Conservation (phyloP, 2,797 vertebrate species). For the Spatula versicolor region DNA sequence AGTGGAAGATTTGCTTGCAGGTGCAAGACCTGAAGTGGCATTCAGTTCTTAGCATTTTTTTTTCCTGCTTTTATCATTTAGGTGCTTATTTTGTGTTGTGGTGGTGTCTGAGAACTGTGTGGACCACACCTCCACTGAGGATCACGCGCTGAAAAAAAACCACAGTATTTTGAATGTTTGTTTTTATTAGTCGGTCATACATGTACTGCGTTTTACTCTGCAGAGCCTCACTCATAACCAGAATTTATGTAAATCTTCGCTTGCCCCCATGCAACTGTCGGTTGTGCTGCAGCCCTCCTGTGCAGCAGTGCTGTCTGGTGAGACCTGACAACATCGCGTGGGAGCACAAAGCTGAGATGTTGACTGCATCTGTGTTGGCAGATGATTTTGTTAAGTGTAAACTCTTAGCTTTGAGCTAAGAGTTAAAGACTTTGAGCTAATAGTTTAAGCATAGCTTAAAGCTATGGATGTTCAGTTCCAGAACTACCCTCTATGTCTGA, state of each 20-base stretch:
- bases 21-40: not conserved
- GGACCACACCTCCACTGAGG: not conserved
- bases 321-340: fast-evolving
- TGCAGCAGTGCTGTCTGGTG: not conserved
- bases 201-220: not conserved
- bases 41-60: not conserved
- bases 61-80: not conserved
- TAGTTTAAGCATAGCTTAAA: not conserved
- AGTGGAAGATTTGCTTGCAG: not conserved
- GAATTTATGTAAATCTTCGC: not conserved
- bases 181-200: not conserved
- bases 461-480: not conserved
- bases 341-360: fast-evolving
- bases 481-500: not conserved
- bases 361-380: not conserved
- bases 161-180: not conserved
- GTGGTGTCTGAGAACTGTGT: not conserved
- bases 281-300: fast-evolving
- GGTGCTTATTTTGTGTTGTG: not conserved
- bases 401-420: not conserved
- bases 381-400: not conserved
- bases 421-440: too few relatives aligned
- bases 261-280: not conserved
- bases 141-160: not conserved
- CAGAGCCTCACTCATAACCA: not conserved